Percentiles rank a stretch among this genome's conserved stretches.
phyloP scores from a whole-genome alignment of 2,797 vertebrate genomes.

The Rhinatrema bivittatum region DNA sequence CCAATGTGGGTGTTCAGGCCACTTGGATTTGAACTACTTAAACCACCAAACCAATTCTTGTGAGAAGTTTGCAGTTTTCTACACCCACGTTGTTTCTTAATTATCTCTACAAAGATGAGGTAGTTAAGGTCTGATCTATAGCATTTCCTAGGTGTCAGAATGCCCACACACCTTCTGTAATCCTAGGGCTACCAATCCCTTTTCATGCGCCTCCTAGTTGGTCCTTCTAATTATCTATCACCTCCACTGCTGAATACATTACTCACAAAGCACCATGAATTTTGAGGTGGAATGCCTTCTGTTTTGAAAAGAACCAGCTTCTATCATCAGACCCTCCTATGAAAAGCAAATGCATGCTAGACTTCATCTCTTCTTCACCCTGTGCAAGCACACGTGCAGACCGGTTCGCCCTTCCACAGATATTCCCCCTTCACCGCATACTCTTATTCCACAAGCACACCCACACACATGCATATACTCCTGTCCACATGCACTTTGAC shows the following conservation, averaged over 20 bases:
- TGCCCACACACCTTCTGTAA: constrained; percentile 67
- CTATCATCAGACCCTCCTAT: constrained; percentile 21
- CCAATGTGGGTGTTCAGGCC: constrained; percentile 57
- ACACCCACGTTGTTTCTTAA: constrained; percentile 70
- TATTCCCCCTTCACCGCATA: no score
- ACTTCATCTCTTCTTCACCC: no score
- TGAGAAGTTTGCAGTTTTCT: constrained; percentile 47
- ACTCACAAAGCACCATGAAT: constrained; percentile 31
- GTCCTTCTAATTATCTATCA: constrained; percentile 51
- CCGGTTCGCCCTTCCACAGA: no score
- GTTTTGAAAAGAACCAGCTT: constrained; percentile 29
- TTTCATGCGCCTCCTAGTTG: constrained; percentile 46
- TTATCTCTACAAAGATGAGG: constrained; percentile 67
- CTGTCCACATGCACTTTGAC: constrained; percentile 7
- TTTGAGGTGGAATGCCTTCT: constrained; percentile 24
- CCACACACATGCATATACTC: not conserved
- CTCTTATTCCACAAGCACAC: no score
- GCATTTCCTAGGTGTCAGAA: constrained; percentile 60
- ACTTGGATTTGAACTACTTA: constrained; percentile 63
- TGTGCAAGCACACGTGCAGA: no score
- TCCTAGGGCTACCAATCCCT: constrained; percentile 44
- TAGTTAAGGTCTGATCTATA: constrained; percentile 66
- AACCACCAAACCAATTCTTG: constrained; percentile 54
- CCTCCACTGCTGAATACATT: constrained; percentile 27
- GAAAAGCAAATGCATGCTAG: constrained; percentile 5